Evolutionary conservation across 1,140 invertebrate genomes (phyloP).

Genomic region (Trissolcus basalis): DNA sequence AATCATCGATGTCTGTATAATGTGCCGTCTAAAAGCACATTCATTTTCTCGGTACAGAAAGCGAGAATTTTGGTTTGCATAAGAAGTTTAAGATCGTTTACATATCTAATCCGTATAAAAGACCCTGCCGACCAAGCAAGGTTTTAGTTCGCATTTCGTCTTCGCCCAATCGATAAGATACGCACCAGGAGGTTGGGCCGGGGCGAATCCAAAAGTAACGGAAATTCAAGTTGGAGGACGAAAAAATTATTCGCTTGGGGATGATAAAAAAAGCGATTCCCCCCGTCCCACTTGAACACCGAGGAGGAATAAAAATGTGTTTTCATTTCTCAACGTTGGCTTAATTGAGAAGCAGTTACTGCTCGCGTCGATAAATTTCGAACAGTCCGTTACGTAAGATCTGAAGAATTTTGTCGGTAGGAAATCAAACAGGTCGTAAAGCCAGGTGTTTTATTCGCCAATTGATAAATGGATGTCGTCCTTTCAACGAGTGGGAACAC

Average conservation of each 20-base stretch:
- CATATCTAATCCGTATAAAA: conserved; percentile 56
- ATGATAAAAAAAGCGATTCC: neutral
- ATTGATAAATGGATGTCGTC: conserved; percentile 27
- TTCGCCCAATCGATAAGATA: conserved; percentile 35
- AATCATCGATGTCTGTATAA: conserved; percentile 45
- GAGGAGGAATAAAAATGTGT: neutral
- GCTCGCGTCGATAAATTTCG: conserved; percentile 4
- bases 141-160: conserved; percentile 34
- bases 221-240: conserved; percentile 42
- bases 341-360: conserved; percentile 14
- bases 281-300: no score
- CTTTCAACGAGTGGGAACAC: neutral
- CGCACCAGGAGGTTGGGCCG: conserved; percentile 17
- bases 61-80: conserved; percentile 55
- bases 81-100: conserved; percentile 62
- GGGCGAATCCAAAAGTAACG: conserved; percentile 7
- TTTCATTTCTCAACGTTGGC: neutral
- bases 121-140: conserved; percentile 10
- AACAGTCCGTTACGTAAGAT: conserved; percentile 6
- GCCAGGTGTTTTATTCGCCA: conserved; percentile 18
- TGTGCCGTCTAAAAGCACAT: conserved; percentile 44
- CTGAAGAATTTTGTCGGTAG: conserved; percentile 5
- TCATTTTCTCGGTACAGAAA: conserved; percentile 39
- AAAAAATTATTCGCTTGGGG: neutral
- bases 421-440: conserved; percentile 20